Evolutionary conservation across 2,888 invertebrate genomes (phyloP).

Genomic region (Sympetrum striolatum): DNA sequence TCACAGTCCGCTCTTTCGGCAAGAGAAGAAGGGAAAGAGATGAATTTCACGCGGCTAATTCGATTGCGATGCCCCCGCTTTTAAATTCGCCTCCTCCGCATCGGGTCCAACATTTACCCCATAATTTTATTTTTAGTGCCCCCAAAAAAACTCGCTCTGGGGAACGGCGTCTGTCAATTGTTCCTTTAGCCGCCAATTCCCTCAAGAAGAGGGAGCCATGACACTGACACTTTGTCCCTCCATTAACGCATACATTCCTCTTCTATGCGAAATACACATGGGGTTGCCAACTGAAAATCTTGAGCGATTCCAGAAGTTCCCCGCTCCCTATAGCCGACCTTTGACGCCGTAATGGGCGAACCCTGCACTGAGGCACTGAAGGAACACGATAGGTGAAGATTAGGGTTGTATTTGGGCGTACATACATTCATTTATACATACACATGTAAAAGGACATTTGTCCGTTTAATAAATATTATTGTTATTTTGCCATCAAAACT

Average conservation of each 20-base stretch:
- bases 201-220: conserved; percentile 3
- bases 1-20: too few relatives aligned
- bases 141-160: not conserved
- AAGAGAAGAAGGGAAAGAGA: not conserved
- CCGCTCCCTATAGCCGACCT: too few relatives aligned
- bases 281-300: too few relatives aligned
- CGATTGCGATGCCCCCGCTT: not conserved
- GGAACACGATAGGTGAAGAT: too few relatives aligned
- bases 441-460: too few relatives aligned
- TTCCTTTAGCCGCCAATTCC: conserved; percentile 39
- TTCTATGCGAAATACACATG: not conserved
- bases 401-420: too few relatives aligned
- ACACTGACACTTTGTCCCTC: not conserved
- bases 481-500: too few relatives aligned
- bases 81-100: not conserved
- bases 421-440: too few relatives aligned
- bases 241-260: not conserved
- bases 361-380: too few relatives aligned
- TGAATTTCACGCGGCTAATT: not conserved
- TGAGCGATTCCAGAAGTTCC: too few relatives aligned
- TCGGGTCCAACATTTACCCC: not conserved
- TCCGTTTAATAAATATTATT: too few relatives aligned
- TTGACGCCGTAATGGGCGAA: too few relatives aligned
- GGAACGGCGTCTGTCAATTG: conserved; percentile 42
- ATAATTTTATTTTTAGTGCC: not conserved